Evolutionary conservation across 2,888 invertebrate genomes (phyloP), one percentile per base, ranked within the genome.

Genomic region (Andrena bicolor): DNA sequence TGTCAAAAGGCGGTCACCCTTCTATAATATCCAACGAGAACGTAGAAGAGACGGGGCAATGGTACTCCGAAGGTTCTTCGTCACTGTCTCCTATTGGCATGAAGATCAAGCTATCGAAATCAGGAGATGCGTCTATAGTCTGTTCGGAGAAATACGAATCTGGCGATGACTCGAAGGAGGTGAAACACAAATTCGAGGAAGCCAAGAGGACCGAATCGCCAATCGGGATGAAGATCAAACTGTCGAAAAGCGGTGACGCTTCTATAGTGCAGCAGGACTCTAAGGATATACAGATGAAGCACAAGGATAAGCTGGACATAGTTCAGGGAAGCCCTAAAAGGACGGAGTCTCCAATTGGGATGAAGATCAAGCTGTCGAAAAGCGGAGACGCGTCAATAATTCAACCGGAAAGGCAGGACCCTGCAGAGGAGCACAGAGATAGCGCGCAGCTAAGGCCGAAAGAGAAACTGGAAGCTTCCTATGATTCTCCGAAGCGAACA

Each of bases 1-100:
- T 95, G 53, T 95, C 95, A 0, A 95, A 94, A 87, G 93, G 93
- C 63, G 93, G 94, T 2, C 94, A 94, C 82, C 94, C 94, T 4
- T 94, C 94, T 0, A 94, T 94, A 64, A 93, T 94, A 79, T 91
- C 93, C 0, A 93, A 93, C 68, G 93, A 93, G 58, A 92, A 90
- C 71, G 58, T 88, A 0, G 93, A 93, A 13, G 93, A 93, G 23
- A 68, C 77, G 20, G 84, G 84, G 2, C 92, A 92, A n/a, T 92
- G 93, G 91, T 91, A 93, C 70, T 90, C 92, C 0, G 93, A 93
- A 56, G 89, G 90, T 10, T 86, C 82, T 13, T 88, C 91, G 0
- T 90, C 90, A 0, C 76, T 92, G 5, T 92, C 93, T 20, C 92
- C 93, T 1, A 86, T 93, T 20, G 93, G 93, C 20, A 91, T 92